Base-by-base conservation (phyloP, 2,113 vertebrate genomes). In the Sminthopsis crassicaudata region DNA sequence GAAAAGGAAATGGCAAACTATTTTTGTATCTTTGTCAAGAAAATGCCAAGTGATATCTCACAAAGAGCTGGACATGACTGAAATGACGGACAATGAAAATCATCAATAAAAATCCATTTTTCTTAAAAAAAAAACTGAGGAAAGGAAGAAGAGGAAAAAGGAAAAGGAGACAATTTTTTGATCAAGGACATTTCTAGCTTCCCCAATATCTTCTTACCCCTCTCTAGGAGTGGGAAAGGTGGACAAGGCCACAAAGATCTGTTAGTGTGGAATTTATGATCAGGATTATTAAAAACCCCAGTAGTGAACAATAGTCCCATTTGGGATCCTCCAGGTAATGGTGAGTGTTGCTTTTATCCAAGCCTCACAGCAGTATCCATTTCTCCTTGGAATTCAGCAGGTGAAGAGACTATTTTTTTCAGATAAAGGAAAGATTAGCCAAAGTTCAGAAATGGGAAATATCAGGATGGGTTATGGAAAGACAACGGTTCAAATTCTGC, bases 181-280 rank as follows among this genome's bases (percentile, higher is more conserved):
- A 92, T 93, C 48, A 94, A 96, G 67, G n/a, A 96, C 96, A 95
- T 90, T 97, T 95, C 52, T 90, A 94, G 94, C 54, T 94, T 91
- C 92, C 93, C 91, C 30, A 54, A 95, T 94, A 48, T 8, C n/a
- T 53, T 1, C 0, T 0, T 1, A 51, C 91, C 91, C 84, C 0
- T 1, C 25, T 89, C 48, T 57, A 12, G 91, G 51, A 42, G 46
- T 51, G 51, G 95, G 95, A 94, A 92, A 96, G 90, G 97, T 96
- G 96, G 96, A 95, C 95, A 96, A 91, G 95, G 67, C 67, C 67
- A 42, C n/a, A 84, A 84, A 9, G 95, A 95, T 95, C 95, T 0
- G 8, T 52, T 84, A 0, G 89, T 90, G 92, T 53, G 89, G 53
- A n/a, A 42, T 84, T 42, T 42, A 84, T 42, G n/a, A 84, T 84